Conservation (phyloP, 2,797 vertebrate genomes). For the Myotis planiceps region DNA sequence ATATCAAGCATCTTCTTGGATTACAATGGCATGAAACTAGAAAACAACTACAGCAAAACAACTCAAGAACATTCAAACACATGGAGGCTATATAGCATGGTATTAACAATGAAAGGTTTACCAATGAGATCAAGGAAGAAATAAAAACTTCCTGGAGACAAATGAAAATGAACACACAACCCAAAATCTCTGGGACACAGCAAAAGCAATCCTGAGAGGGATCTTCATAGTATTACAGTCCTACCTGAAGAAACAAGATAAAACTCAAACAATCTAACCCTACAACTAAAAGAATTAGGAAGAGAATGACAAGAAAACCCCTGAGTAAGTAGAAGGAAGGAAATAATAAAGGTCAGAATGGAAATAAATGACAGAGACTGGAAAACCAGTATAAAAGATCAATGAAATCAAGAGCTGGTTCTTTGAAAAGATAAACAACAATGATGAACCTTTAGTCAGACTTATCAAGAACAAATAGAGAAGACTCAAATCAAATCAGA, state of each 20-base stretch:
- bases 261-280: neutral
- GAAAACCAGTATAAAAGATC: neutral
- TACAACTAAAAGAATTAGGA: neutral
- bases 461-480: neutral
- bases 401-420: neutral
- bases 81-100: neutral
- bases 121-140: neutral
- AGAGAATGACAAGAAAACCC: neutral
- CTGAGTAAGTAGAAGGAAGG: neutral
- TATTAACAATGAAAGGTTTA: neutral
- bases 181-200: neutral
- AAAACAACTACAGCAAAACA: neutral
- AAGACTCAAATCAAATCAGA: neutral
- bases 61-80: neutral
- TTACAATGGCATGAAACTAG: neutral
- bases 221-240: neutral
- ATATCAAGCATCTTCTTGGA: neutral
- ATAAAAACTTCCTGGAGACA: neutral
- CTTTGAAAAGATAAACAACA: neutral
- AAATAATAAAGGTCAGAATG: neutral
- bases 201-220: neutral
- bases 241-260: neutral
- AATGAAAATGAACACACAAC: neutral
- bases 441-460: neutral
- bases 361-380: neutral